Evolutionary conservation across 1,140 invertebrate genomes (phyloP).

Genomic region (Rhopalosiphum padi): DNA sequence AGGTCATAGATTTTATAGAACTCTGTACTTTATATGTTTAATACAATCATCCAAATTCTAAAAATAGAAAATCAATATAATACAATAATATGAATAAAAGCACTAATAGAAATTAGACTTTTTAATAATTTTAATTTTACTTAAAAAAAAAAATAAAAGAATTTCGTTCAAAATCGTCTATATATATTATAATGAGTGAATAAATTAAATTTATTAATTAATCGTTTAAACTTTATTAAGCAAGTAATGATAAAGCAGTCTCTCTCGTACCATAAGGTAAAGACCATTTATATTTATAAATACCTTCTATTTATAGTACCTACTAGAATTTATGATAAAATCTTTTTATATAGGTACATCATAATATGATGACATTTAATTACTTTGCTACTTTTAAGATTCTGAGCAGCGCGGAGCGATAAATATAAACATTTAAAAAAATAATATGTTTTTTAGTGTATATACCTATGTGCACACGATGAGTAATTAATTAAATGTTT

Average conservation of each 20-base stretch:
- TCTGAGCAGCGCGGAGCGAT: too few species aligned
- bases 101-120: neutral
- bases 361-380: too few species aligned
- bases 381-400: too few species aligned
- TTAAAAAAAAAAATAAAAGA: too few species aligned
- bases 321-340: neutral
- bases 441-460: too few species aligned
- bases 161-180: neutral
- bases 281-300: neutral
- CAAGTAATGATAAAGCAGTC: neutral
- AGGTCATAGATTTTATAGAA: too few species aligned
- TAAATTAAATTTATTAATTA: neutral
- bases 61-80: neutral
- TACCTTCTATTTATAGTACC: neutral
- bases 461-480: too few species aligned
- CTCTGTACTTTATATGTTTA: too few species aligned
- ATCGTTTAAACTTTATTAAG: neutral
- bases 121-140: neutral
- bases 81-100: neutral
- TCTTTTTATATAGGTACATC: neutral
- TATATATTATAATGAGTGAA: neutral
- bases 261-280: neutral
- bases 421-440: too few species aligned
- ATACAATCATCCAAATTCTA: too few species aligned
- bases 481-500: too few species aligned